A percentile compares a stretch with the other conserved stretches of the same genome.
Evolutionary conservation across 2,113 vertebrate genomes (phyloP).

Genomic region (Narcine bancroftii): DNA sequence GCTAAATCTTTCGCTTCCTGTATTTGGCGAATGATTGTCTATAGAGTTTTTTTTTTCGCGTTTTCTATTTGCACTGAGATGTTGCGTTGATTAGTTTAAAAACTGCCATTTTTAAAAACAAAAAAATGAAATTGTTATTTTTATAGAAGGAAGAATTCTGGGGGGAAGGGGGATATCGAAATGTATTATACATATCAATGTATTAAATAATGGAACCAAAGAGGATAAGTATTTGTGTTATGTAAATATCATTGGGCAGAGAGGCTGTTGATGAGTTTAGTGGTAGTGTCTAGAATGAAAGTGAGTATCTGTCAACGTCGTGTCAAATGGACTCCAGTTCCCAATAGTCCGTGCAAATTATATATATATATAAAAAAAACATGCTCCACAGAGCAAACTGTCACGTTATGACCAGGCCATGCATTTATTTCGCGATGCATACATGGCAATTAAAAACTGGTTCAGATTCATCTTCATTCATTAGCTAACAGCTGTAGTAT

Average conservation of each 20-base stretch:
- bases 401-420: not conserved
- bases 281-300: not conserved
- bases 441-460: not conserved
- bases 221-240: slow-evolving; percentile 80
- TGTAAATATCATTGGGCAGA: slow-evolving; percentile 80
- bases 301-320: not conserved
- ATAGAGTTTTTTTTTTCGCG: slow-evolving; percentile 52
- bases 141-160: slow-evolving; percentile 89
- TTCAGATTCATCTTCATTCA: slow-evolving; percentile 16
- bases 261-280: slow-evolving; percentile 55
- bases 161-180: slow-evolving; percentile 49
- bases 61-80: slow-evolving; percentile 94
- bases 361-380: not conserved
- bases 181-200: slow-evolving; percentile 65
- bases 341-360: not conserved
- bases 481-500: slow-evolving; percentile 51
- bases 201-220: slow-evolving; percentile 87
- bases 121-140: slow-evolving; percentile 80
- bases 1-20: slow-evolving; percentile 97
- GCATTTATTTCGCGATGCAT: not conserved
- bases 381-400: not conserved
- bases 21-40: slow-evolving; percentile 92
- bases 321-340: not conserved
- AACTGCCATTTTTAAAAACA: slow-evolving; percentile 79
- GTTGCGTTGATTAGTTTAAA: slow-evolving; percentile 84